A percentile compares a stretch with the other conserved stretches of the same genome.
phyloP scores from a whole-genome alignment of 2,888 invertebrate species.

The Cartodere bifasciata region DNA sequence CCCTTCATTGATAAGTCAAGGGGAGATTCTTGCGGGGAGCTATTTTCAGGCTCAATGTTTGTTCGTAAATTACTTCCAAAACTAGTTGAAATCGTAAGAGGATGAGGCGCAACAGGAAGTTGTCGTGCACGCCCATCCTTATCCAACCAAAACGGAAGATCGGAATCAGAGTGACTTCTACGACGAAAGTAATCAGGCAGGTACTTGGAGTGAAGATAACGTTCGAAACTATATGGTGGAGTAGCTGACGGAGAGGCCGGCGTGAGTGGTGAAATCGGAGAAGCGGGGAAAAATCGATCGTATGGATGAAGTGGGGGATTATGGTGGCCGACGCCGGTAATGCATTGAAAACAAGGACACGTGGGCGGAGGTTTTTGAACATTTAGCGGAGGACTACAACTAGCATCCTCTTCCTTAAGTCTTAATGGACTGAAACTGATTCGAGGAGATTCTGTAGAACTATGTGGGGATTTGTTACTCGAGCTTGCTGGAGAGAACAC shows the following conservation, averaged over 20 bases:
- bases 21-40: slow-evolving; percentile 67
- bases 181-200: slow-evolving; percentile 47
- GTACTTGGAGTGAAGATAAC: slow-evolving; percentile 50
- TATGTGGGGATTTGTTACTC: slow-evolving; percentile 42
- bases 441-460: slow-evolving; percentile 40
- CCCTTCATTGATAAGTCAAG: slow-evolving; percentile 71
- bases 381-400: slow-evolving; percentile 30
- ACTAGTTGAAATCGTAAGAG: slow-evolving; percentile 28
- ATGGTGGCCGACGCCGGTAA: slow-evolving; percentile 30
- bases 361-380: slow-evolving; percentile 23
- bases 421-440: slow-evolving; percentile 44
- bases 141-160: slow-evolving; percentile 44
- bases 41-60: slow-evolving; percentile 39
- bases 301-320: slow-evolving; percentile 32
- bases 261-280: slow-evolving; percentile 44
- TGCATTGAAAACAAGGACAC: slow-evolving; percentile 33
- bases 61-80: slow-evolving; percentile 30
- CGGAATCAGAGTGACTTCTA: slow-evolving; percentile 54
- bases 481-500: slow-evolving; percentile 46
- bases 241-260: slow-evolving; percentile 42
- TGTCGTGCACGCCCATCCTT: slow-evolving; percentile 33
- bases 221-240: slow-evolving; percentile 46
- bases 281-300: slow-evolving; percentile 40
- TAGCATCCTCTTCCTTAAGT: slow-evolving; percentile 39
- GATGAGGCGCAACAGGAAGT: slow-evolving; percentile 30